These are phyloP conservation scores for Agapornis canus DNA, from an alignment of 2,797 vertebrate genomes.

Conservation along the genomic window DNA sequence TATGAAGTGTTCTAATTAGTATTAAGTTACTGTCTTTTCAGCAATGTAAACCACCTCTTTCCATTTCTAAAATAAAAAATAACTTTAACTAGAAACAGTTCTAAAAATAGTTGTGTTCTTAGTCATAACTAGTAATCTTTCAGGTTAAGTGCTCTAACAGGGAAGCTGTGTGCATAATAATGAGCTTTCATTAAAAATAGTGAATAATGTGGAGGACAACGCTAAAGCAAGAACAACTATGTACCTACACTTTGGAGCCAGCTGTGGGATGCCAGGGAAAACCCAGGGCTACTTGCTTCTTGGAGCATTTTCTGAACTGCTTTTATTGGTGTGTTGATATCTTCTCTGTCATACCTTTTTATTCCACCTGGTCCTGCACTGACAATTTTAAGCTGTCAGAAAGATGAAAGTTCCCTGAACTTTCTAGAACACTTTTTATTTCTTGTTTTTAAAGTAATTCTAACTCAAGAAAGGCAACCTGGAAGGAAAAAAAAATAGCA, in stretches of 20 bases:
- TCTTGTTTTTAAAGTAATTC: neutral
- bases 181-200: neutral
- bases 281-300: neutral
- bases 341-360: neutral
- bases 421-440: neutral
- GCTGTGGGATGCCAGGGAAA: neutral
- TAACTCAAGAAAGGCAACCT: neutral
- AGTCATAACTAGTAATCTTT: conserved; percentile 34
- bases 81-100: neutral
- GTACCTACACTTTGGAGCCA: neutral
- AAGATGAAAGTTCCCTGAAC: neutral
- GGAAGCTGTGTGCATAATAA: neutral
- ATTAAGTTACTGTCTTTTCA: neutral
- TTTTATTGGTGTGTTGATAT: neutral
- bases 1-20: neutral
- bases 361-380: neutral
- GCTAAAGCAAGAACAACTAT: neutral
- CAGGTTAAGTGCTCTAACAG: conserved; percentile 12
- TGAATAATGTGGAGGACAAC: neutral
- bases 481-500: neutral
- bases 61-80: conserved; percentile 1
- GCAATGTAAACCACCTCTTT: conserved; percentile 8
- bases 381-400: neutral
- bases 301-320: neutral
- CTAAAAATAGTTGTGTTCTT: conserved; percentile 43